A percentile compares a stretch with the other conserved stretches of the same genome.
Conservation (phyloP, 2,797 vertebrate species). For the Eremophila alpestris region DNA sequence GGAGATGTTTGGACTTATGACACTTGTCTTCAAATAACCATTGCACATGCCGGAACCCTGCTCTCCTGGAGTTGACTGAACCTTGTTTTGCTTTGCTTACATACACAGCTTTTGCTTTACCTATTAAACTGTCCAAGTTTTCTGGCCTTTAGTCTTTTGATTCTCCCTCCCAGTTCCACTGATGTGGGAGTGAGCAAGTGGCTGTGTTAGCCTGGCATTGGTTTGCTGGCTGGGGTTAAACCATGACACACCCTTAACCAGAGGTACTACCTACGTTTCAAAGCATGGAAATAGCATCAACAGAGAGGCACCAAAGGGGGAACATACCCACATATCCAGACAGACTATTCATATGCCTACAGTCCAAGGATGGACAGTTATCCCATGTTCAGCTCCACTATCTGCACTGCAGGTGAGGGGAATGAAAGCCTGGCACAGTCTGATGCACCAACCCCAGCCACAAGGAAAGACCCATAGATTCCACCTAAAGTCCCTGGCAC, state of each 20-base stretch:
- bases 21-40: neutral
- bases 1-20: neutral
- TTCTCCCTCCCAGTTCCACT: neutral
- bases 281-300: neutral
- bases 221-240: neutral
- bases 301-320: neutral
- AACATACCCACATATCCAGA: fast-evolving
- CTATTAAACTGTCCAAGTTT: neutral
- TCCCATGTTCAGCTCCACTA: neutral
- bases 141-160: neutral
- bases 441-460: neutral
- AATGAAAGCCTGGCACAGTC: neutral
- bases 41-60: neutral
- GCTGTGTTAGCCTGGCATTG: neutral
- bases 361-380: neutral
- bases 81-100: neutral
- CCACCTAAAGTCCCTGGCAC: neutral
- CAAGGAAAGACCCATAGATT: neutral
- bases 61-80: neutral
- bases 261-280: neutral
- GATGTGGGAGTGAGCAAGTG: neutral
- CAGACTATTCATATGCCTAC: fast-evolving
- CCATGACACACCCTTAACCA: neutral
- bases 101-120: neutral
- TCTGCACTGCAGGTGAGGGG: neutral